Evolutionary conservation across 1,140 invertebrate genomes (phyloP), one percentile per base, ranked within the genome.

Genomic region (Argopecten irradians): DNA sequence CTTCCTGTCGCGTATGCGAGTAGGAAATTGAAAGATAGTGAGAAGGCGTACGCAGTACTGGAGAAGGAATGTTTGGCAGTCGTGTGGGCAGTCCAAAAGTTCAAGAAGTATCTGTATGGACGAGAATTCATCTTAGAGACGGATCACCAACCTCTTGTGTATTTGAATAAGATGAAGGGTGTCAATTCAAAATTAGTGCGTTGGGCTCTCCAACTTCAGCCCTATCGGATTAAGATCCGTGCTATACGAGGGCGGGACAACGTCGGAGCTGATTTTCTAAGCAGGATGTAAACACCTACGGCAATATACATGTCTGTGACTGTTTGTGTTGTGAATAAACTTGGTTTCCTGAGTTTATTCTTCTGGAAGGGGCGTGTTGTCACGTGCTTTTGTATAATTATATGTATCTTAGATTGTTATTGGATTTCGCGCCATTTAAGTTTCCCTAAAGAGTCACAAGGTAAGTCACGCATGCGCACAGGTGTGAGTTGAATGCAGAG

Each of bases 131-230:
- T 90, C 19, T 92, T 96, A n/a, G 89, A 92, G 32, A 96, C 96
- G 0, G 96, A 97, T 90, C 95, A 96, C 89, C 93, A 95, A 87
- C 96, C 96, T 9, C 89, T 97, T 33, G 87, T 96, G 7, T 89
- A 89, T 87, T 71, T 91, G 82, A 46, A 88, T 19, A 35, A 82
- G 33, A 34, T 86, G 16, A 91, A 88, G 16, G 34, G 82, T 0
- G n/a, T 55, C 8, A 92, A 86, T 84, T 83, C 87, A 34, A 83
- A 87, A 85, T 36, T 89, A 1, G 85, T 89, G 86, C 11, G 89
- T 28, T 91, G 89, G 87, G 82, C 87, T 82, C 82, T 87, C 22
- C 36, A 22, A 28, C 83, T 86, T 83, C 83, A 86, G 43, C 83
- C 71, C 3, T 89, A 89, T n/a, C 34, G n/a, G 46, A 83, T 34